Evolutionary conservation across 1,140 invertebrate species (phyloP), one percentile per base, ranked within the genome.

Genomic region (Andrena cerasifolii): DNA sequence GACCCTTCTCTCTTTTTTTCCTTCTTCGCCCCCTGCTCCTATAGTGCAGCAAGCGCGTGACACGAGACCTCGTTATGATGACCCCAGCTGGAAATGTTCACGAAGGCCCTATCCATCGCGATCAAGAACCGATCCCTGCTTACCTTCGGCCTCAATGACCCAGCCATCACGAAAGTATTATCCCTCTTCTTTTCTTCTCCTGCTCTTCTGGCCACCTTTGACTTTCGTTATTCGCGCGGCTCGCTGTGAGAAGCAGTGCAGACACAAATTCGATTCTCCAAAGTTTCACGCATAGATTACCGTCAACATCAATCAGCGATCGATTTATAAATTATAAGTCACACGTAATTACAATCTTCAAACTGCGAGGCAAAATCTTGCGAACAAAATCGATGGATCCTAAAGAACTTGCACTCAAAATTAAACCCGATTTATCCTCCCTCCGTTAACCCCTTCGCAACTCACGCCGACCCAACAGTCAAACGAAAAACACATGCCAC

Each of bases 1-100:
- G 26, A 24, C 26, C n/a, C 14, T 40, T 71, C 43, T 58, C 31
- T 33, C 18, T 45, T 53, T 36, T 12, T 45, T 53, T 36, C 8
- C 10, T n/a, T 36, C 63, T 28, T 36, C 78, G 36, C 36, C 43
- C 10, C 21, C 24, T 54, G 6, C 43, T 10, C 21, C 24, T 54
- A 12, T 14, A 51, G 4, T n/a, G 31, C 24, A 31, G 5, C 43
- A 14, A 33, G 66, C 76, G 82, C 78, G 78, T 80, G 82, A 83
- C 79, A 84, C 68, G 68, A 82, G 79, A 88, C 87, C 86, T 88
- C 88, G 88, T 88, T 89, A 89, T 84, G 87, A 89, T 88, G 88
- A 88, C 87, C 87, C 83, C 78, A 51, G 82, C 59, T 77, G 80
- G 66, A 79, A 79, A 87, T 76, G 79, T 82, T 83, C 72, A 80